Evolutionary conservation across 2,888 invertebrate species (phyloP).

Genomic region (Sepiola atlantica): DNA sequence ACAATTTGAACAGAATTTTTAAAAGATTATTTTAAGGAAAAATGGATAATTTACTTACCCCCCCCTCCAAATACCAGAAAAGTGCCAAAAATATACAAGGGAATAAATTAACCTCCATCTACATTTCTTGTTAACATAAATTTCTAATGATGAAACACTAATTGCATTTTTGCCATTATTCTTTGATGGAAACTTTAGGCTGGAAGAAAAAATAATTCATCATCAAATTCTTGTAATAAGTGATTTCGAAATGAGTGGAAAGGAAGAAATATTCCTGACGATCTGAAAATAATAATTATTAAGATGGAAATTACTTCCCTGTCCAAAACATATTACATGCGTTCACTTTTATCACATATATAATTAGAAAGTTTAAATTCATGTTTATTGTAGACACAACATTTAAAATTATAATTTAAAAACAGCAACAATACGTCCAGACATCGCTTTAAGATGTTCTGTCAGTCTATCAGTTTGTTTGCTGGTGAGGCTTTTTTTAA

Average conservation of each 20-base stretch:
- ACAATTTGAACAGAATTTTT: not conserved
- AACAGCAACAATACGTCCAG: no score
- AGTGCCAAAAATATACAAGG: not conserved
- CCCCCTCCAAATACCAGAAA: not conserved
- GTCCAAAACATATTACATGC: not conserved
- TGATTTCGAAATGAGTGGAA: not conserved
- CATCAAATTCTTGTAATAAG: not conserved
- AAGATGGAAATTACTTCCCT: not conserved
- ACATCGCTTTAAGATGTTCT: no score
- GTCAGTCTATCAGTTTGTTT: no score
- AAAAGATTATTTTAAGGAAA: not conserved
- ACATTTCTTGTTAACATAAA: not conserved
- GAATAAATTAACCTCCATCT: not conserved
- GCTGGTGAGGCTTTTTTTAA: no score
- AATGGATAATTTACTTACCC: not conserved
- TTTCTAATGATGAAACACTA: not conserved
- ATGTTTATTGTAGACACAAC: no score
- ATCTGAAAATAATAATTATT: not conserved
- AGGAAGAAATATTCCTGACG: not conserved
- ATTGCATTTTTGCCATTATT: not conserved
- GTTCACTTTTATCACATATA: no score
- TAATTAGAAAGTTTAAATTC: no score
- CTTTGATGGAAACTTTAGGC: not conserved
- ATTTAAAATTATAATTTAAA: no score
- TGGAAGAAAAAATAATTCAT: not conserved